A percentile compares a stretch with the other conserved stretches of the same genome.
Evolutionary conservation across 2,888 invertebrate genomes (phyloP).

Genomic region (Xanthia icteritia): DNA sequence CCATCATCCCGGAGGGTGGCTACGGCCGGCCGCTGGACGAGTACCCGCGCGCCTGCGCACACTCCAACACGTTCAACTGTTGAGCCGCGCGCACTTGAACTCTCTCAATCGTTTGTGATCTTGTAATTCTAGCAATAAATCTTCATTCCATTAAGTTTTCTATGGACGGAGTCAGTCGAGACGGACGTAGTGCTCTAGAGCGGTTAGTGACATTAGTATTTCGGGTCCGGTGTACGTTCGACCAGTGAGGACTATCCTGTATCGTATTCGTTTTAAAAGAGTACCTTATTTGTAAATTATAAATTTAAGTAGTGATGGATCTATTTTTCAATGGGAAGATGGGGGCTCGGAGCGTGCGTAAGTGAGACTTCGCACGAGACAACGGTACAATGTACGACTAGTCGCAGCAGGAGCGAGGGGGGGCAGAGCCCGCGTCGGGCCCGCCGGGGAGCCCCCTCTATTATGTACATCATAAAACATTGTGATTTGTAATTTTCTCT

Average conservation of each 20-base stretch:
- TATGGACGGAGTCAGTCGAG: conserved; percentile 81
- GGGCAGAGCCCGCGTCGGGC: conserved; percentile 70
- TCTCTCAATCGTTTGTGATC: conserved; percentile 88
- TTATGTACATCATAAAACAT: conserved; percentile 78
- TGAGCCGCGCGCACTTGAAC: conserved; percentile 78
- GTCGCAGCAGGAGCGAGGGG: conserved; percentile 71
- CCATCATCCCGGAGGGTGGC: conserved; percentile 85
- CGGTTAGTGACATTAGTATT: conserved; percentile 85
- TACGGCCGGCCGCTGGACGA: conserved; percentile 80
- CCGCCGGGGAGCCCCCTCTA: conserved; percentile 67
- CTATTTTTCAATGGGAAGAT: conserved; percentile 88
- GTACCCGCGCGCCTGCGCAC: conserved; percentile 85
- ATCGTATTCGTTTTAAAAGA: conserved; percentile 87
- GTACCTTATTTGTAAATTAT: conserved; percentile 90
- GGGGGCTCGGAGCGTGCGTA: conserved; percentile 77
- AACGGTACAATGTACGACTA: conserved; percentile 88
- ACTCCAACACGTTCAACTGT: conserved; percentile 90
- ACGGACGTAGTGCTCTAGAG: conserved; percentile 88
- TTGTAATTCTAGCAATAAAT: conserved; percentile 91
- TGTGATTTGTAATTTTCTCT: conserved; percentile 86
- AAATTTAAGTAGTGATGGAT: conserved; percentile 89
- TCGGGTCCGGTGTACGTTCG: conserved; percentile 75
- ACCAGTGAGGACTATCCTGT: conserved; percentile 80
- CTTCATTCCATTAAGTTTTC: conserved; percentile 90
- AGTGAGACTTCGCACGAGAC: conserved; percentile 86